phyloP scores from a whole-genome alignment of 2,113 vertebrate genomes.

The Corythoichthys intestinalis region DNA sequence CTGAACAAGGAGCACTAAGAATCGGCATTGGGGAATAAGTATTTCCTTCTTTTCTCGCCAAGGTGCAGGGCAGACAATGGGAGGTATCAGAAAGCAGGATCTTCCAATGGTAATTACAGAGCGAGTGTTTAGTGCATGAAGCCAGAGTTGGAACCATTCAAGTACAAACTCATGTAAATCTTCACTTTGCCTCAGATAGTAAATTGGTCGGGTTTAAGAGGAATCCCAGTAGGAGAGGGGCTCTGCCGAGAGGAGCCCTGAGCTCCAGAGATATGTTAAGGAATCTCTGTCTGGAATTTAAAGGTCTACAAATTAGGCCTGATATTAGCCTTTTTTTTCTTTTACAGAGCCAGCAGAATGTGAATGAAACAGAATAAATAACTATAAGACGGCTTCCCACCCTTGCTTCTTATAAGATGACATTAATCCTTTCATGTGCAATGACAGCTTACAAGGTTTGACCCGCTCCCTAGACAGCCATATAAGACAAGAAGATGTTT shows the following conservation, averaged over 20 bases:
- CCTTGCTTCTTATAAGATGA: slow-evolving; percentile 89
- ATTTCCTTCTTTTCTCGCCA: slow-evolving; percentile 82
- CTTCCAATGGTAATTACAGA: slow-evolving; percentile 97
- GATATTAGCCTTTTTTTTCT: slow-evolving; percentile 82
- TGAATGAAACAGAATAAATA: slow-evolving; percentile 99
- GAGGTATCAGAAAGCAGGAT: slow-evolving; percentile 81
- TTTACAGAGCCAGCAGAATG: slow-evolving; percentile 81
- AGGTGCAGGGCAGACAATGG: slow-evolving; percentile 80
- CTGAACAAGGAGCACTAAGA: slow-evolving; percentile 92
- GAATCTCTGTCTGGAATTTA: slow-evolving; percentile 98
- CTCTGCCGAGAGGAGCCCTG: slow-evolving; percentile 80
- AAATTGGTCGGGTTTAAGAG: slow-evolving; percentile 99
- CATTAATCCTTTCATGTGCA: slow-evolving; percentile 99
- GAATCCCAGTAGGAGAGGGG: slow-evolving; percentile 88
- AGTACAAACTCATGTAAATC: slow-evolving; percentile 94
- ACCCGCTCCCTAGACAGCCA: slow-evolving; percentile 91
- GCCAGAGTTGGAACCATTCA: slow-evolving; percentile 91
- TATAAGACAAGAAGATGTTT: slow-evolving; percentile 88
- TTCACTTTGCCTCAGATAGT: slow-evolving; percentile 90
- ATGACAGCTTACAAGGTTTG: slow-evolving; percentile 96
- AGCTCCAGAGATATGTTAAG: slow-evolving; percentile 99
- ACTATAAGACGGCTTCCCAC: slow-evolving; percentile 93
- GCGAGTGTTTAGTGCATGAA: slow-evolving; percentile 95
- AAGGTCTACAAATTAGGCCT: slow-evolving; percentile 99
- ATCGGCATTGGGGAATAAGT: slow-evolving; percentile 95